These are phyloP conservation scores for Aproaerema taeniolella DNA, from an alignment of 2,888 invertebrate species.

Conservation along the genomic window DNA sequence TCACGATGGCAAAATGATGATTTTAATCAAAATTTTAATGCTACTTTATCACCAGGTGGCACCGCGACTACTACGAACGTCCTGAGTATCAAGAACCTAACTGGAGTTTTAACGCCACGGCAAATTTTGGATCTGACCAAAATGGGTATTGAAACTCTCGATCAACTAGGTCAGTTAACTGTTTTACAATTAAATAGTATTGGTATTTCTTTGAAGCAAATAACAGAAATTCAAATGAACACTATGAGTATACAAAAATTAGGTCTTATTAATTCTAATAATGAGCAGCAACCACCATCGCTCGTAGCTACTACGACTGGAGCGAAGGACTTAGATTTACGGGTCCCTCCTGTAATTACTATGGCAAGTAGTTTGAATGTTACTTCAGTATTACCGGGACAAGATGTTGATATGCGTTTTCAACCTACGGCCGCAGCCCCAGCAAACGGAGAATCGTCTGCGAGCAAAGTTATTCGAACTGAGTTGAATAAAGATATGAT, in stretches of 20 bases:
- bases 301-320: conserved; percentile 35
- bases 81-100: conserved; percentile 76
- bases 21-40: conserved; percentile 44
- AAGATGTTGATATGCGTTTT: conserved; percentile 72
- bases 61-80: conserved; percentile 49
- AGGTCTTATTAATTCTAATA: conserved; percentile 58
- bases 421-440: conserved; percentile 39
- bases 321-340: conserved; percentile 65
- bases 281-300: conserved; percentile 40
- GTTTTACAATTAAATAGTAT: conserved; percentile 78
- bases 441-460: conserved; percentile 32
- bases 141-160: conserved; percentile 79
- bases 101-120: conserved; percentile 72
- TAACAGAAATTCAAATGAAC: conserved; percentile 79
- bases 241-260: conserved; percentile 77
- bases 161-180: conserved; percentile 78
- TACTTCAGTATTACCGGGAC: conserved; percentile 53
- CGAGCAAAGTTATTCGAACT: conserved; percentile 29
- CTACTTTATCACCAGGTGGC: conserved; percentile 43
- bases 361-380: conserved; percentile 36
- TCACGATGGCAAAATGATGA: conserved; percentile 71
- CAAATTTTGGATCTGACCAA: conserved; percentile 78
- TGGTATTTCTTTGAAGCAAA: conserved; percentile 78
- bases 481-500: conserved; percentile 60
- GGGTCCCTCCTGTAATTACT: conserved; percentile 56